Percentiles rank a stretch among this genome's conserved stretches.
These are phyloP conservation scores for Mustelus asterias DNA, from an alignment of 2,113 vertebrate species.

Conservation along the genomic window DNA sequence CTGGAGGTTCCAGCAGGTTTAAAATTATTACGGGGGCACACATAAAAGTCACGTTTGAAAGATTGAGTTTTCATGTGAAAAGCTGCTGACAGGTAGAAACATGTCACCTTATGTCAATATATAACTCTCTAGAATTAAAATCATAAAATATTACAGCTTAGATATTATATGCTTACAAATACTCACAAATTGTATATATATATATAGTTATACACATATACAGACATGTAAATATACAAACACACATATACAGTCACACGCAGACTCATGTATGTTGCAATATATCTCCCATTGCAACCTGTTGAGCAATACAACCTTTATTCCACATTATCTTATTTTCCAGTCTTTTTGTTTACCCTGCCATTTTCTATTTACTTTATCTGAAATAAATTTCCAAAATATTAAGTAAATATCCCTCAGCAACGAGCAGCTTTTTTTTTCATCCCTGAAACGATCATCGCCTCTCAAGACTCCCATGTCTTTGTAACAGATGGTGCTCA, in stretches of 20 bases:
- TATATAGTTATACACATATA: neutral
- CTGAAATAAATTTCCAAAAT: neutral
- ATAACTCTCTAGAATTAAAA: neutral
- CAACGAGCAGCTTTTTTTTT: neutral
- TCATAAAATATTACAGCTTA: neutral
- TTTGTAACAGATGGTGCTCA: slow-evolving; percentile 27
- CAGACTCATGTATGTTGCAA: neutral
- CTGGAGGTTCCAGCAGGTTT: neutral
- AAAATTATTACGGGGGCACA: neutral
- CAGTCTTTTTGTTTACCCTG: neutral
- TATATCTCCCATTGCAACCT: neutral
- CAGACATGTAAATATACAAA: neutral
- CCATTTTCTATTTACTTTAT: neutral
- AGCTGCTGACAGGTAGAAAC: neutral
- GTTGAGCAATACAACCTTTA: neutral
- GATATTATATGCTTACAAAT: neutral
- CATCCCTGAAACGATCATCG: neutral
- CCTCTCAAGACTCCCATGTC: slow-evolving; percentile 10
- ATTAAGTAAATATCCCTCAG: neutral
- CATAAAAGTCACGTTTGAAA: neutral
- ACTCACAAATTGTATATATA: neutral
- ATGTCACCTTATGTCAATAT: neutral
- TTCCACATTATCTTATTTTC: neutral
- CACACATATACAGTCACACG: neutral
- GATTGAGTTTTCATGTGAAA: neutral